A percentile compares a stretch with the other conserved stretches of the same genome.
phyloP scores from a whole-genome alignment of 2,888 invertebrate species.

The Chymomyza amoena region DNA sequence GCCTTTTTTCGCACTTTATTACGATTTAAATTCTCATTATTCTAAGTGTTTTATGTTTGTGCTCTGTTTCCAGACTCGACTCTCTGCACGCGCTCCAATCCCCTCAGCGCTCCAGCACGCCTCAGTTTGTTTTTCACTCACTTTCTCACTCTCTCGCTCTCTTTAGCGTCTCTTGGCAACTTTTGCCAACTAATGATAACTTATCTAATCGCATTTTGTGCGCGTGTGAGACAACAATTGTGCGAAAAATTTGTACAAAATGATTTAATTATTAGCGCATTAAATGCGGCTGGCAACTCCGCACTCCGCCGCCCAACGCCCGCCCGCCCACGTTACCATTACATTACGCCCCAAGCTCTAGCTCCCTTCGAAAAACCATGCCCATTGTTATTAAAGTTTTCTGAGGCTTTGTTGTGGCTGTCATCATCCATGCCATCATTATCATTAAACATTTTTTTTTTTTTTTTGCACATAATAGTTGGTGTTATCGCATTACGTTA shows the following conservation, averaged over 20 bases:
- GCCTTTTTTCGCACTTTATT: constrained; percentile 49
- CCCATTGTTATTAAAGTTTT: neutral
- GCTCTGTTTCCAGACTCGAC: neutral
- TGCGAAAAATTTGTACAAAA: constrained; percentile 50
- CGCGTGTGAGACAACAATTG: constrained; percentile 42
- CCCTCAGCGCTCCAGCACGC: neutral
- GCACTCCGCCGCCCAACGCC: neutral
- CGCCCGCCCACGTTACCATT: neutral
- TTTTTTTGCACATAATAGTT: constrained; percentile 46
- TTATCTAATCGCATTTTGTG: constrained; percentile 40
- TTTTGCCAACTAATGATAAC: constrained; percentile 49
- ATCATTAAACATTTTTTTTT: constrained; percentile 14
- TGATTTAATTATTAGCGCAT: constrained; percentile 61
- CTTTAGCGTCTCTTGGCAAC: constrained; percentile 16
- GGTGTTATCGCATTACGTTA: constrained; percentile 59
- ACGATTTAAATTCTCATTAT: constrained; percentile 67
- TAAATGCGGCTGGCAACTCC: constrained; percentile 3
- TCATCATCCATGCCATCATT: neutral
- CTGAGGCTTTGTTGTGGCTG: neutral
- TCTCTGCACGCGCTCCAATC: neutral
- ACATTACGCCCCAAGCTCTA: neutral
- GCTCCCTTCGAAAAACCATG: too few species aligned
- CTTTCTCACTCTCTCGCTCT: neutral
- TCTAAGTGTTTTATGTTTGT: constrained; percentile 7
- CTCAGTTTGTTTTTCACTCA: too few species aligned